These are phyloP conservation scores for Gymnothorax javanicus DNA, from an alignment of 2,797 vertebrate species.

Conservation along the genomic window DNA sequence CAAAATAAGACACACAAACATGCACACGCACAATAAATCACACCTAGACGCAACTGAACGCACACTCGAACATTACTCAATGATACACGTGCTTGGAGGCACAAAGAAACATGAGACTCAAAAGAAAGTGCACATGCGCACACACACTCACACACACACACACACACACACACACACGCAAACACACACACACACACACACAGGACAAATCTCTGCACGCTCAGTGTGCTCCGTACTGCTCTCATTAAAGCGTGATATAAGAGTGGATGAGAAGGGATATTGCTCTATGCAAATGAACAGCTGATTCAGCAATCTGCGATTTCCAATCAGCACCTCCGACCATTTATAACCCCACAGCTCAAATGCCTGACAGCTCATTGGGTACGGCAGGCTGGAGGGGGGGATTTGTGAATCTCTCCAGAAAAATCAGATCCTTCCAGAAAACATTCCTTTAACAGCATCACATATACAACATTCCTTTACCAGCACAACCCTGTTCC, in stretches of 20 bases:
- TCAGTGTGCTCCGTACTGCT: constrained; percentile 54
- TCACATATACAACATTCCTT: too few species aligned
- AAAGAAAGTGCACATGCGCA: not conserved
- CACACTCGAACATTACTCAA: not conserved
- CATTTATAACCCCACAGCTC: constrained; percentile 68
- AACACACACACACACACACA: not conserved
- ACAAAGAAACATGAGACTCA: not conserved
- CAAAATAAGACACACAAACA: not conserved
- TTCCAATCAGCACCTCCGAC: constrained; percentile 72
- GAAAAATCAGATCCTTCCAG: not conserved
- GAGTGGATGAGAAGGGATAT: constrained; percentile 71
- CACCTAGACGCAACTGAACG: not conserved
- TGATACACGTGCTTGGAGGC: not conserved
- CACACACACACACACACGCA: not conserved
- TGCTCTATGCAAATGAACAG: constrained; percentile 80
- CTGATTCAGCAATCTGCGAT: constrained; percentile 77
- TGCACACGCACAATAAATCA: not conserved
- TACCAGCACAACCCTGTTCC: too few species aligned
- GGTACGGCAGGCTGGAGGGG: not conserved
- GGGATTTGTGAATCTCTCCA: not conserved
- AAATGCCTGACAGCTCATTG: constrained; percentile 63
- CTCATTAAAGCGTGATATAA: constrained; percentile 69
- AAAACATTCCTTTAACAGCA: not conserved
- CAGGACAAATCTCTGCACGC: constrained; percentile 46
- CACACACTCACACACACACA: too few species aligned